Conservation (phyloP, 1,140 invertebrate species). For the Apis mellifera region Amel_HAv3.1 CM009944.2:8664001-8664500, state of each 20-base stretch:
- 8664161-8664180: background rate
- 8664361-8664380: conserved; percentile 46
- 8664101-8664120: background rate
- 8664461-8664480: conserved; percentile 64
- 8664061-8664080: conserved; percentile 61
- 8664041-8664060: conserved; percentile 49
- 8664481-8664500: conserved; percentile 67
- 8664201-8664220: background rate
- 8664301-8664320: background rate
- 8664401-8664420: conserved; percentile 58
- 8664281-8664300: background rate
- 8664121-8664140: background rate
- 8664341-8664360: background rate
- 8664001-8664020: conserved; percentile 52
- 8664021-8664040: conserved; percentile 43
- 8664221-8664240: background rate
- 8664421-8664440: conserved; percentile 68
- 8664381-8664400: conserved; percentile 44
- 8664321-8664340: background rate
- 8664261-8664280: too few relatives aligned
- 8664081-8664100: background rate
- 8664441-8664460: conserved; percentile 60
- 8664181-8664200: background rate
- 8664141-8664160: background rate
- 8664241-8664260: background rate